phyloP scores from a whole-genome alignment of 1,140 invertebrate genomes.

The Drosophila carrolli region DNA sequence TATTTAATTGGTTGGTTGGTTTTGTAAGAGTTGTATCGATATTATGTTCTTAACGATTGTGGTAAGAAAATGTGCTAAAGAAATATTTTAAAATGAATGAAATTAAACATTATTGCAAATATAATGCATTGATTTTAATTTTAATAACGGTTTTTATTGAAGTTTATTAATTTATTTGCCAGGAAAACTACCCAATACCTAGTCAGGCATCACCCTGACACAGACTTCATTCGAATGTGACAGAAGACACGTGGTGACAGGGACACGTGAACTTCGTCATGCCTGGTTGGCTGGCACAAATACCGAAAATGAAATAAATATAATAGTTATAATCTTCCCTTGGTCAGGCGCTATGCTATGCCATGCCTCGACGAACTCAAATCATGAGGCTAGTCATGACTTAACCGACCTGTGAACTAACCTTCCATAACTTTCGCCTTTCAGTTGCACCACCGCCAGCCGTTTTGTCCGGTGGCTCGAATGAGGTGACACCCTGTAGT shows the following conservation, averaged over 20 bases:
- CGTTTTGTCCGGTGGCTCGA: slow-evolving; percentile 18
- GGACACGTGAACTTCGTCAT: slow-evolving; percentile 43
- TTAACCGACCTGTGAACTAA: slow-evolving; percentile 55
- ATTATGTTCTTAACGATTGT: no score
- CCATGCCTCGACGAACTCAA: slow-evolving; percentile 58
- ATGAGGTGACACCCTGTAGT: slow-evolving; percentile 55
- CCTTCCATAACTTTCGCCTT: slow-evolving; percentile 49
- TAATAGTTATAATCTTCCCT: slow-evolving; percentile 21
- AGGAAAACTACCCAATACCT: slow-evolving; percentile 7
- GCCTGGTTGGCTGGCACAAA: slow-evolving; percentile 49
- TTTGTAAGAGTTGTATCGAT: no score
- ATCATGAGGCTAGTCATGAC: slow-evolving; percentile 34
- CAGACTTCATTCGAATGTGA: slow-evolving; percentile 45
- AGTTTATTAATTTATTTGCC: no score
- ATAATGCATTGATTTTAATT: no score
- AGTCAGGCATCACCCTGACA: slow-evolving; percentile 56
- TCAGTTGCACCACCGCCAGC: slow-evolving; percentile 49
- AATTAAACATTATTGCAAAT: no score
- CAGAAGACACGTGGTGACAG: slow-evolving; percentile 20
- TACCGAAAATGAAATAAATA: slow-evolving; percentile 17
- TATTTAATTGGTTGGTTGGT: no score
- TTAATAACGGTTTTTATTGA: no score
- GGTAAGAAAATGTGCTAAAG: no score
- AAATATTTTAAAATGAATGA: no score
- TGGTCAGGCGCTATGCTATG: slow-evolving; percentile 44